Evolutionary conservation across 2,888 invertebrate species (phyloP).

Genomic region (Magallana nippona): DNA sequence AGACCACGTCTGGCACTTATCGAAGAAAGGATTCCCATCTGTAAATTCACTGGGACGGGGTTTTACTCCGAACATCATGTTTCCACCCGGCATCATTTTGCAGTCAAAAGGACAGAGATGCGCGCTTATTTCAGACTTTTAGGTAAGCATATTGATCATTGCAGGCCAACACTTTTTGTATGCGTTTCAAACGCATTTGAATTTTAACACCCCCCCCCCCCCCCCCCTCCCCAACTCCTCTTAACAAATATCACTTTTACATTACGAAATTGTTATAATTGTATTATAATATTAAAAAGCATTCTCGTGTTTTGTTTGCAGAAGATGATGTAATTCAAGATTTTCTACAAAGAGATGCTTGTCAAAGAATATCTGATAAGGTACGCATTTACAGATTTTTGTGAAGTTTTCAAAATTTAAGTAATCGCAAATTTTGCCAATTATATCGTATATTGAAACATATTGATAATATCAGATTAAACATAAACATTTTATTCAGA

Average conservation of each 20-base stretch:
- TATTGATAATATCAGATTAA: not conserved
- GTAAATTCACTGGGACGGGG: not conserved
- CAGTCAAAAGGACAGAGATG: slow-evolving; percentile 74
- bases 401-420: not conserved
- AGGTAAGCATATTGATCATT: slow-evolving; percentile 54
- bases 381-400: slow-evolving; percentile 57
- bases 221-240: too few species aligned
- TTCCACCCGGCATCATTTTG: slow-evolving; percentile 58
- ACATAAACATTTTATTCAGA: not conserved
- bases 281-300: too few species aligned
- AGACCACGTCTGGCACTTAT: not conserved
- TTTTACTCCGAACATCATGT: slow-evolving; percentile 12
- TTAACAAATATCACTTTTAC: too few species aligned
- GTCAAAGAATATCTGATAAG: slow-evolving; percentile 82
- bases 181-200: too few species aligned
- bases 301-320: slow-evolving; percentile 63
- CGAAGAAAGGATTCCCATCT: slow-evolving; percentile 6
- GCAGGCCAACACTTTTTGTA: too few species aligned
- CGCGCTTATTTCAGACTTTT: slow-evolving; percentile 71
- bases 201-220: too few species aligned
- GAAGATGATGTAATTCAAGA: slow-evolving; percentile 79
- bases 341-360: slow-evolving; percentile 81
- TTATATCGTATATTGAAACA: too few species aligned
- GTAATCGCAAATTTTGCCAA: not conserved
- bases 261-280: too few species aligned